These are phyloP conservation scores for Serilophus lunatus DNA, from an alignment of 2,113 vertebrate species.

Conservation along the genomic window DNA sequence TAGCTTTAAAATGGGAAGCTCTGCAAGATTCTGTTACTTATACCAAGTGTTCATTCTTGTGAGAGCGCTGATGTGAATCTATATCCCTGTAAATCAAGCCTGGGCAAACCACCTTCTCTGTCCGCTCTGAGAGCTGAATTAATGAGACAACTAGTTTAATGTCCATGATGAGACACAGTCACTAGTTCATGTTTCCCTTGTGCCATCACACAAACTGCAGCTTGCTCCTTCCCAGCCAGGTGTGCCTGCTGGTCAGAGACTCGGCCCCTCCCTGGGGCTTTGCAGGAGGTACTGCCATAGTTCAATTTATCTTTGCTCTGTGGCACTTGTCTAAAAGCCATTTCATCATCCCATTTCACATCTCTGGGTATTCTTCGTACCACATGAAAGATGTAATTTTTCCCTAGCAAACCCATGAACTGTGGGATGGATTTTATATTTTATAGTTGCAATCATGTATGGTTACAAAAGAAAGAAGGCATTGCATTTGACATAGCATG, in stretches of 20 bases:
- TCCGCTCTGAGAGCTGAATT: background rate
- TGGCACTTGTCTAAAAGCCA: rapidly evolving
- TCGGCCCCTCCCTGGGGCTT: background rate
- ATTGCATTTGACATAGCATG: background rate
- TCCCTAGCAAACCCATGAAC: background rate
- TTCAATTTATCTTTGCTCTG: background rate
- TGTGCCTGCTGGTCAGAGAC: background rate
- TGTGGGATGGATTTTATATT: background rate
- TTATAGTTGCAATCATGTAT: background rate
- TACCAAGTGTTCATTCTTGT: background rate
- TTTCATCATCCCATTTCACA: background rate
- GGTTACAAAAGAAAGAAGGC: background rate
- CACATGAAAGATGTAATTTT: background rate
- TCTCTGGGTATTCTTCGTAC: background rate
- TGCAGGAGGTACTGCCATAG: background rate
- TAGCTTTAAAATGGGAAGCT: background rate
- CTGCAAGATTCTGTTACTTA: background rate
- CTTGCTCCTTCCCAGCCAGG: background rate
- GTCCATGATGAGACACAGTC: background rate
- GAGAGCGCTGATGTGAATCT: background rate
- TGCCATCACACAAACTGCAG: background rate
- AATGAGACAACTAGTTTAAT: background rate
- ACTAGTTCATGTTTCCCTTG: background rate
- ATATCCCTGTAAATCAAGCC: background rate
- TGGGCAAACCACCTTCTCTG: background rate